Evolutionary conservation across 2,797 vertebrate genomes (phyloP).

Genomic region (Podarcis lilfordi): DNA sequence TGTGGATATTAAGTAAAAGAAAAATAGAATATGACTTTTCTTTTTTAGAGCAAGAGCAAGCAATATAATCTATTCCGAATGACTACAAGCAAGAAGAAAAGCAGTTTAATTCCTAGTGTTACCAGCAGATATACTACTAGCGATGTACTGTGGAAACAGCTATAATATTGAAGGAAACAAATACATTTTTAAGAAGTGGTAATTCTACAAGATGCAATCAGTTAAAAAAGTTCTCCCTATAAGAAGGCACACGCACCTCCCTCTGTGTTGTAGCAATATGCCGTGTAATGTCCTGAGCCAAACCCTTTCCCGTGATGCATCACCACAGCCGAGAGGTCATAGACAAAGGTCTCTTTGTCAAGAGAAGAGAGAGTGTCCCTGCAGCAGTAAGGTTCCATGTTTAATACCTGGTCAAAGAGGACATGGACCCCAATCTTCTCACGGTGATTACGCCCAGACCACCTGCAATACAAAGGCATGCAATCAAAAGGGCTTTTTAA

Average conservation of each 20-base stretch:
- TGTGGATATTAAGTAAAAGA: not conserved
- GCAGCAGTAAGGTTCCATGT: slow-evolving; percentile 99
- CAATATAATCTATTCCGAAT: slow-evolving; percentile 31
- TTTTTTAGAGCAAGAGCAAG: slow-evolving; percentile 29
- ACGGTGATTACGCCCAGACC: slow-evolving; percentile 98
- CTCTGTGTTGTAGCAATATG: slow-evolving; percentile 99
- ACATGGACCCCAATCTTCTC: slow-evolving; percentile 99
- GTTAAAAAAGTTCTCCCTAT: slow-evolving; percentile 29
- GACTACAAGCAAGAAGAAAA: slow-evolving; percentile 18
- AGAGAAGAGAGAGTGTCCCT: slow-evolving; percentile 88
- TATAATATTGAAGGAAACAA: not conserved
- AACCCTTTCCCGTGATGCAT: slow-evolving; percentile 99
- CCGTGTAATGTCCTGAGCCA: slow-evolving; percentile 99
- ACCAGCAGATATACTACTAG: not conserved
- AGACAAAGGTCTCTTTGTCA: slow-evolving; percentile 92
- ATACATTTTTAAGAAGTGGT: not conserved
- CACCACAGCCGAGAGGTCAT: slow-evolving; percentile 98
- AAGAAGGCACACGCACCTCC: slow-evolving; percentile 89
- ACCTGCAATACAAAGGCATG: slow-evolving; percentile 80
- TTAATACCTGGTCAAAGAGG: slow-evolving; percentile 97
- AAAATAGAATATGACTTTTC: slow-evolving; percentile 40
- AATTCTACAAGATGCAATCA: not conserved
- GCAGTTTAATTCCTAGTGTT: slow-evolving; percentile 11
- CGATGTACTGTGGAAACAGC: slow-evolving; percentile 15
- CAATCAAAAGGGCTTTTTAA: slow-evolving; percentile 23